phyloP scores from a whole-genome alignment of 2,113 vertebrate species.

The Myotis davidii region DNA sequence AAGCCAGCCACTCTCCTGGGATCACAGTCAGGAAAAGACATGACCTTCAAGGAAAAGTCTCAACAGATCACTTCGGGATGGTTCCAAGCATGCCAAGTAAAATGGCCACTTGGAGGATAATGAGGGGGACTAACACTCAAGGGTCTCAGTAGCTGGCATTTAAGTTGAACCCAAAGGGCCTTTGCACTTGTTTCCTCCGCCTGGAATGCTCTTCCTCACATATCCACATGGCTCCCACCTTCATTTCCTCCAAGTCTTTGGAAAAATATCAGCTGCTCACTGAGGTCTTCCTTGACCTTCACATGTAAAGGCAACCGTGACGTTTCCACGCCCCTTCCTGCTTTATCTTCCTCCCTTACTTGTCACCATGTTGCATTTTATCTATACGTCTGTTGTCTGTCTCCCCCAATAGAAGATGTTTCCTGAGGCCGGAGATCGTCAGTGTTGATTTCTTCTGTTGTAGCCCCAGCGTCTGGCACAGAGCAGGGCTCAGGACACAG shows the following conservation, averaged over 20 bases:
- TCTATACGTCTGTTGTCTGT: too few relatives aligned
- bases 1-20: background rate
- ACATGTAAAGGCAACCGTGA: rapidly evolving
- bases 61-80: background rate
- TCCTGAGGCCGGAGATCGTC: background rate
- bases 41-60: background rate
- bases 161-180: background rate
- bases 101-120: background rate
- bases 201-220: background rate
- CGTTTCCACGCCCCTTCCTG: rapidly evolving
- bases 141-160: background rate
- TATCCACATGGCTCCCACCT: background rate
- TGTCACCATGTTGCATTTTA: background rate
- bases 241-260: background rate
- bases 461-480: background rate
- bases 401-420: background rate
- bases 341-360: background rate
- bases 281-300: background rate
- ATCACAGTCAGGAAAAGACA: background rate
- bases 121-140: background rate
- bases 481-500: rapidly evolving
- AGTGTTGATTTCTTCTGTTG: background rate
- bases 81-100: rapidly evolving
- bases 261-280: background rate
- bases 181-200: background rate